A percentile compares a stretch with the other conserved stretches of the same genome.
These are phyloP conservation scores for Crotalus viridis DNA, from an alignment of 2,113 vertebrate genomes.

Conservation along the genomic window DNA sequence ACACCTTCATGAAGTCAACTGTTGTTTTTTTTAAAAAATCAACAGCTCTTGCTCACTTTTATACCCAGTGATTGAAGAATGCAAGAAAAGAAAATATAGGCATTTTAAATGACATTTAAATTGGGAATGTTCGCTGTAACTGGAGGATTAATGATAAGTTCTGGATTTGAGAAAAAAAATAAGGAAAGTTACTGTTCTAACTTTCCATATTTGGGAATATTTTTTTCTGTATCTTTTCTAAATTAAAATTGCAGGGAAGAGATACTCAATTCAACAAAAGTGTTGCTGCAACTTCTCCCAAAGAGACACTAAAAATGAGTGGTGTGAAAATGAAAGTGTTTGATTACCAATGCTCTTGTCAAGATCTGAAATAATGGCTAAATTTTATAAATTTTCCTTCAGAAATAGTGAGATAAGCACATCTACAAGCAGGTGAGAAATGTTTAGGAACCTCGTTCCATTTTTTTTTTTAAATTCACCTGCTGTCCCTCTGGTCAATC, in stretches of 20 bases:
- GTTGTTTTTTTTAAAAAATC: not conserved
- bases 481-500: not conserved
- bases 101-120: not conserved
- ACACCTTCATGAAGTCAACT: not conserved
- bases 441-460: not conserved
- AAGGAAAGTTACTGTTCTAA: not conserved
- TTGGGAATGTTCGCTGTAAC: not conserved
- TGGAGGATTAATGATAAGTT: not conserved
- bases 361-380: not conserved
- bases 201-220: no score
- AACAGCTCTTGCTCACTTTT: not conserved
- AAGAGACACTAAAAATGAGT: not conserved
- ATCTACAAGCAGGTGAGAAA: not conserved
- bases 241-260: no score
- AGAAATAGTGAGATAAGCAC: not conserved
- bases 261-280: not conserved
- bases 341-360: not conserved
- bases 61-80: not conserved
- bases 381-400: not conserved
- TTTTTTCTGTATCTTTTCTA: not conserved
- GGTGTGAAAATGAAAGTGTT: not conserved
- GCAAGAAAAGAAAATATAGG: not conserved
- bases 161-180: not conserved
- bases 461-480: not conserved
- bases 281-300: not conserved